Percentiles rank a stretch among this genome's conserved stretches.
Conservation (phyloP, 2,888 invertebrate genomes). For the Melolontha melolontha region DNA sequence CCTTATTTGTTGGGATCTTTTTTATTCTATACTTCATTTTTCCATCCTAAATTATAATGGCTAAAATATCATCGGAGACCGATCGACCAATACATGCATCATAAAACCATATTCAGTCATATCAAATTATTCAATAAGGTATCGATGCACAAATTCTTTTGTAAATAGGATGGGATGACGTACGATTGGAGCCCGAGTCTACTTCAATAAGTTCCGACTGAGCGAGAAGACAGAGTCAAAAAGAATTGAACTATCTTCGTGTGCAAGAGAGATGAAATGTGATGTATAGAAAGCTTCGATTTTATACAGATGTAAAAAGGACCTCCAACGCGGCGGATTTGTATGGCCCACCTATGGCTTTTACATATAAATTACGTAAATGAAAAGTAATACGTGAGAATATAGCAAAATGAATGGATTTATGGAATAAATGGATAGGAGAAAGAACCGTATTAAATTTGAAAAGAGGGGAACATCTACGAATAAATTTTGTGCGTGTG, state of each 20-base stretch:
- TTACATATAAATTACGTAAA: slow-evolving; percentile 27
- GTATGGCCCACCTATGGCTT: slow-evolving; percentile 17
- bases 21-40: too few species aligned
- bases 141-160: slow-evolving; percentile 1
- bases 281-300: slow-evolving; percentile 12
- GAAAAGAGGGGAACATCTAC: slow-evolving; percentile 6
- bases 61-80: too few species aligned
- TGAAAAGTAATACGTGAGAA: slow-evolving; percentile 36
- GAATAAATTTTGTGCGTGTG: slow-evolving; percentile 1
- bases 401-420: slow-evolving; percentile 23
- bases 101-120: too few species aligned
- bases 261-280: slow-evolving; percentile 1
- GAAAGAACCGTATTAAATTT: not conserved
- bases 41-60: too few species aligned
- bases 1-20: too few species aligned
- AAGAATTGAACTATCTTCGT: not conserved
- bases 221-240: not conserved
- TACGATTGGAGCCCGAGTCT: not conserved
- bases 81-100: too few species aligned
- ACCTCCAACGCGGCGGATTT: slow-evolving; percentile 1
- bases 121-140: slow-evolving; percentile 6
- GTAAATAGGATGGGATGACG: not conserved
- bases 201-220: slow-evolving; percentile 1
- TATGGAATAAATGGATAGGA: slow-evolving; percentile 7
- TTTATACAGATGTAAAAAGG: slow-evolving; percentile 16